A percentile compares a stretch with the other conserved stretches of the same genome.
phyloP scores from a whole-genome alignment of 2,888 invertebrate genomes.

The Temnothorax ravouxi region DNA sequence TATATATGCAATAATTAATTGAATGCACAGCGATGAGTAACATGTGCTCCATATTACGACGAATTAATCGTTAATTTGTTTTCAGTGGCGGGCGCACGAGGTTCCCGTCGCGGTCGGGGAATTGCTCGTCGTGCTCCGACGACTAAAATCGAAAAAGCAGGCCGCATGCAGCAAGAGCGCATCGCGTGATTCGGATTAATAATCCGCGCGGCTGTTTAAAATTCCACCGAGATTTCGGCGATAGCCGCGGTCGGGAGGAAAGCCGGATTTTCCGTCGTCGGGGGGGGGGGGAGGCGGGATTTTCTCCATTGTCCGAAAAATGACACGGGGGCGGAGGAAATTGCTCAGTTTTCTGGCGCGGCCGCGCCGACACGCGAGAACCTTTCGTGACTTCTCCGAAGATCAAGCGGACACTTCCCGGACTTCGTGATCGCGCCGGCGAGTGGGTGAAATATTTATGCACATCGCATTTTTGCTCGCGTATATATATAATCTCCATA shows the following conservation, averaged over 20 bases:
- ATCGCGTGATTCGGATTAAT: constrained; percentile 68
- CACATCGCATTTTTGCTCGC: constrained; percentile 23
- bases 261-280: constrained; percentile 7
- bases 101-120: neutral
- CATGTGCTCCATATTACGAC: neutral
- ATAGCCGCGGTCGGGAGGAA: constrained; percentile 32
- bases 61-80: constrained; percentile 17
- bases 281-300: neutral
- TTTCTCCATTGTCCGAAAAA: constrained; percentile 27
- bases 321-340: neutral
- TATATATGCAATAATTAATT: constrained; percentile 16
- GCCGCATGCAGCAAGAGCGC: constrained; percentile 29
- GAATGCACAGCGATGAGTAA: neutral
- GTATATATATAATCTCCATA: constrained; percentile 18
- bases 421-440: neutral
- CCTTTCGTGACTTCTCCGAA: constrained; percentile 48
- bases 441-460: constrained; percentile 28
- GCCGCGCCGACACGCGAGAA: constrained; percentile 22
- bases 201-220: constrained; percentile 53
- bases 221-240: constrained; percentile 61
- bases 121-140: neutral
- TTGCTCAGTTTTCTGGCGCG: constrained; percentile 29
- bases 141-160: constrained; percentile 18
- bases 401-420: constrained; percentile 38
- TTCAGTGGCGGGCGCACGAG: neutral